These are phyloP conservation scores for Callyntrura guangdongensis DNA, from an alignment of 2,888 invertebrate species.

Conservation along the genomic window DNA sequence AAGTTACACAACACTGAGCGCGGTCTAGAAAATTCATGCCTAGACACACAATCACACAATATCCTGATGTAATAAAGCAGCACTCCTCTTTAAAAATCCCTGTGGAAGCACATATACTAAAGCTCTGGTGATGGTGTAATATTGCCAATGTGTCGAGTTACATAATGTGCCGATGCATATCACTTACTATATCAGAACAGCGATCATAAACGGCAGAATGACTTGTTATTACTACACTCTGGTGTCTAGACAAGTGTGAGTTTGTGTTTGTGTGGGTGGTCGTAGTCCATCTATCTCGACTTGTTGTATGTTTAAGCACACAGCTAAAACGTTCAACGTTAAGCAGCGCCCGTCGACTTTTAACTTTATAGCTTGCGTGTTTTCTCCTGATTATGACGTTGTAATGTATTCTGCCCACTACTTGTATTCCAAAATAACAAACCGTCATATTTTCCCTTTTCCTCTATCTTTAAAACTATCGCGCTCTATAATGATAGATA, in stretches of 20 bases:
- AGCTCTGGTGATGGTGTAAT: no score
- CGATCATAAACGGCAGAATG: constrained; percentile 9
- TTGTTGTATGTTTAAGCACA: constrained; percentile 11
- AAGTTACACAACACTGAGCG: neutral
- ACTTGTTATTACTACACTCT: neutral
- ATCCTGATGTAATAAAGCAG: no score
- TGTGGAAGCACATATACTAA: no score
- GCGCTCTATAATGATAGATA: no score
- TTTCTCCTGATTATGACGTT: neutral
- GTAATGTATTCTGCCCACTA: neutral
- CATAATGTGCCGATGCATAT: no score
- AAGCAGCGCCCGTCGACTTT: constrained; percentile 36
- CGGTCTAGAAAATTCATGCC: neutral
- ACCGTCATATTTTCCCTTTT: constrained; percentile 8
- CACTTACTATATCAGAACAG: neutral
- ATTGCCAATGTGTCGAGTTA: no score
- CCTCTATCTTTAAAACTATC: constrained; percentile 30
- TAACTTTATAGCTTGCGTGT: neutral
- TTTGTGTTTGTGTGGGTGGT: no score
- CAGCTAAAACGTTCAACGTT: neutral
- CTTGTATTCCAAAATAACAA: neutral
- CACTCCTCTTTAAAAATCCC: no score
- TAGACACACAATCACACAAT: no score
- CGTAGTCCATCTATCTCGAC: neutral
- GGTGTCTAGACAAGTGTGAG: neutral